Percentiles rank a stretch among this genome's conserved stretches.
phyloP scores from a whole-genome alignment of 1,140 invertebrate genomes.

The Drosophila littoralis region DNA sequence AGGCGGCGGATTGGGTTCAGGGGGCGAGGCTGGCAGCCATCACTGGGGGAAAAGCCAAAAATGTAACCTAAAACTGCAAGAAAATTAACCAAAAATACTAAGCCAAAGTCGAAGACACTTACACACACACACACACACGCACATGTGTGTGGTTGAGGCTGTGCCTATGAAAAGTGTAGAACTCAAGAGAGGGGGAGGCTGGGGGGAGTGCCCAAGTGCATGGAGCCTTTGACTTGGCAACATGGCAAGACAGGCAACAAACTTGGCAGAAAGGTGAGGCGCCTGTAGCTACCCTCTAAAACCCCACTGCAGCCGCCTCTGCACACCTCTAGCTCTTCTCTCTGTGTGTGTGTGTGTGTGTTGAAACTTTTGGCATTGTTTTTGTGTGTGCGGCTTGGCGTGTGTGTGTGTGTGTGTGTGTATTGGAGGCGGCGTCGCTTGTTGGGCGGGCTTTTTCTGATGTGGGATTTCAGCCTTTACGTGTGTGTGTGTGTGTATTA shows the following conservation, averaged over 20 bases:
- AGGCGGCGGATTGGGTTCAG: slow-evolving; percentile 30
- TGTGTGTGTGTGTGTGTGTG: slow-evolving; percentile 41
- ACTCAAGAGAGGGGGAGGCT: slow-evolving; percentile 17
- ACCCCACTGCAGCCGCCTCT: background rate
- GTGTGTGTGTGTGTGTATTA: slow-evolving; percentile 39
- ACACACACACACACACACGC: slow-evolving; percentile 31
- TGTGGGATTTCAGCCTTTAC: slow-evolving; percentile 35
- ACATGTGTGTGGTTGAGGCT: slow-evolving; percentile 34
- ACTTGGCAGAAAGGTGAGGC: slow-evolving; percentile 69
- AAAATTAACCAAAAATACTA: slow-evolving; percentile 83
- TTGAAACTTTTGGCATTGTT: slow-evolving; percentile 81
- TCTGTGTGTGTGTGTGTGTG: slow-evolving; percentile 30
- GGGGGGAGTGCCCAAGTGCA: slow-evolving; percentile 46
- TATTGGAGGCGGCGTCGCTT: slow-evolving; percentile 54
- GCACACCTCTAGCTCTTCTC: background rate
- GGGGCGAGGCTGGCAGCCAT: slow-evolving; percentile 44
- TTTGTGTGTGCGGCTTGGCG: slow-evolving; percentile 54
- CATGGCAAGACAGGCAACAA: slow-evolving; percentile 56
- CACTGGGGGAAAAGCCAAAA: slow-evolving; percentile 77
- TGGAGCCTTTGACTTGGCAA: slow-evolving; percentile 78
- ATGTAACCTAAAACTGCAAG: slow-evolving; percentile 83
- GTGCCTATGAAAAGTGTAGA: slow-evolving; percentile 69
- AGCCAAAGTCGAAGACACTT: slow-evolving; percentile 78
- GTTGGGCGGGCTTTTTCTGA: slow-evolving; percentile 58
- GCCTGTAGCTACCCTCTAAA: slow-evolving; percentile 7